Evolutionary conservation across 2,888 invertebrate genomes (phyloP).

Genomic region (Nebria brevicollis): DNA sequence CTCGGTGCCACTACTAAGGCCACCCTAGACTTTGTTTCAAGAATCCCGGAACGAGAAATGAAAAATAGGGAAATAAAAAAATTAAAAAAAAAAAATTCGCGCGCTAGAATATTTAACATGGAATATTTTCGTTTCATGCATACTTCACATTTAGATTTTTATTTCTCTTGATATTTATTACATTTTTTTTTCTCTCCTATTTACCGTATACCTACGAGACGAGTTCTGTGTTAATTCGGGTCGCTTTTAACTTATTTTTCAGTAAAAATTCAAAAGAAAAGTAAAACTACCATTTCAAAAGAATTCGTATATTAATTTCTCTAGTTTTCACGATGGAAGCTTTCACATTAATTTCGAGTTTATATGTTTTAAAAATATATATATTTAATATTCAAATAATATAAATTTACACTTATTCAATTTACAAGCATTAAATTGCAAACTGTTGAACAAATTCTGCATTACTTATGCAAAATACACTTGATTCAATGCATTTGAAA

Average conservation of each 20-base stretch:
- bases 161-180: slow-evolving; percentile 19
- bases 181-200: slow-evolving; percentile 2
- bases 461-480: too few relatives aligned
- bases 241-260: neutral
- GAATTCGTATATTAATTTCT: neutral
- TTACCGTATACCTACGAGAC: neutral
- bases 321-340: neutral
- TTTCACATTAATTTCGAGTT: neutral
- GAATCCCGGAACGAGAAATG: slow-evolving; percentile 27
- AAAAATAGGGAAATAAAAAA: slow-evolving; percentile 4
- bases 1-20: slow-evolving; percentile 6
- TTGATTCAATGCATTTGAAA: neutral
- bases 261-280: neutral
- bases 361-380: too few relatives aligned
- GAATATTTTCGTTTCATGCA: neutral
- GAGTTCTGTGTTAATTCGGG: neutral
- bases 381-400: too few relatives aligned
- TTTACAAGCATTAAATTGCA: too few relatives aligned
- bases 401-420: too few relatives aligned
- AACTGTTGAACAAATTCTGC: too few relatives aligned
- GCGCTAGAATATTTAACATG: neutral
- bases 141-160: slow-evolving; percentile 18
- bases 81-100: neutral
- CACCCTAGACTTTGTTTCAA: slow-evolving; percentile 24
- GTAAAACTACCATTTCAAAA: neutral